Evolutionary conservation across 1,140 invertebrate species (phyloP).

Genomic region (Trichonephila clavipes): DNA sequence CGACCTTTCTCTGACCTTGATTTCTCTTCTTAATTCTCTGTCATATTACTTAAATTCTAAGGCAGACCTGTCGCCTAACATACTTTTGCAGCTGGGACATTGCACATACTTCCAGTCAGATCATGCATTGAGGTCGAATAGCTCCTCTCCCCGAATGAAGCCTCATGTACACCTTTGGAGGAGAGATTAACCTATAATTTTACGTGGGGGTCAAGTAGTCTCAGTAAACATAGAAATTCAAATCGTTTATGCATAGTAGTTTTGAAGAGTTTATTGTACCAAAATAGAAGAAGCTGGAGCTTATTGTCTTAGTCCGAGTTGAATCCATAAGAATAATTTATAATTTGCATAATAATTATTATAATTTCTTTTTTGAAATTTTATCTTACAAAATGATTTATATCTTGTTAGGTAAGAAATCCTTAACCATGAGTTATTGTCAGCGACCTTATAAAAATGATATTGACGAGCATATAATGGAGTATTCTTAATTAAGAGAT

Average conservation of each 20-base stretch:
- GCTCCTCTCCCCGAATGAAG: background rate
- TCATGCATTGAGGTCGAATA: constrained; percentile 57
- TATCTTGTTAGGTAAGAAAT: too few relatives aligned
- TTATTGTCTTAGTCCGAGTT: too few relatives aligned
- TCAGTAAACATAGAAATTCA: background rate
- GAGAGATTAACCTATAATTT: constrained; percentile 39
- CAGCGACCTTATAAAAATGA: too few relatives aligned
- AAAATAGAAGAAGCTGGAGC: too few relatives aligned
- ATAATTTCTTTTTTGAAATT: too few relatives aligned
- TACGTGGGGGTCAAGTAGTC: background rate
- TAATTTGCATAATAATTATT: too few relatives aligned
- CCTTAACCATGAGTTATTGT: too few relatives aligned
- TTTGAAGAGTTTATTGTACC: too few relatives aligned
- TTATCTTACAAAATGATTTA: too few relatives aligned
- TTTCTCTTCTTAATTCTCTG: constrained; percentile 33
- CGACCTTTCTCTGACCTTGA: constrained; percentile 54
- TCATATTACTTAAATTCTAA: background rate
- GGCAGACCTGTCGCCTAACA: constrained; percentile 49
- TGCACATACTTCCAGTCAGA: background rate
- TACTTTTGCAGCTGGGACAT: constrained; percentile 16
- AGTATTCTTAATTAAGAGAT: too few relatives aligned
- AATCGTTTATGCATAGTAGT: background rate
- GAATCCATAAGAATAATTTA: too few relatives aligned
- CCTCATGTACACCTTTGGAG: background rate
- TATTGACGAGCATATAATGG: too few relatives aligned